phyloP scores from a whole-genome alignment of 2,888 invertebrate genomes.

The Palloptera scutellata region DNA sequence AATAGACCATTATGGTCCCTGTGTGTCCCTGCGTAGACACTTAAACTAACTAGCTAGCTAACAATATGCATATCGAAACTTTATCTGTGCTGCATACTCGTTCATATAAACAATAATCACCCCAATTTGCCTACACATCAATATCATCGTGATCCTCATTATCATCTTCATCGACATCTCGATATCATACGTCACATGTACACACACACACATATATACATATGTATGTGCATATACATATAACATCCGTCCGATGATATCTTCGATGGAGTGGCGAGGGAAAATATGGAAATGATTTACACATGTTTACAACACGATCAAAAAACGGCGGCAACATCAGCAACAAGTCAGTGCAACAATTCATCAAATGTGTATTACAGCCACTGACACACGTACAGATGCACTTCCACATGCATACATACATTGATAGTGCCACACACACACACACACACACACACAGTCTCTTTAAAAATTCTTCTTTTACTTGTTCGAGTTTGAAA shows the following conservation, averaged over 20 bases:
- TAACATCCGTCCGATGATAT: conserved; percentile 20
- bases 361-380: conserved; percentile 26
- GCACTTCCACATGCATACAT: background rate
- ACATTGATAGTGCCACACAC: background rate
- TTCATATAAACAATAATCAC: no score
- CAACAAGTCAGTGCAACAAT: conserved; percentile 32
- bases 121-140: no score
- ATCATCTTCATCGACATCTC: conserved; percentile 19
- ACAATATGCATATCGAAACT: no score
- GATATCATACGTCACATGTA: conserved; percentile 11
- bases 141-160: no score
- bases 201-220: conserved; percentile 17
- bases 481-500: conserved; percentile 4
- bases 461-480: background rate
- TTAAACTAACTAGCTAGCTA: no score
- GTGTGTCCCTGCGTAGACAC: no score
- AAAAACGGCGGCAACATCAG: conserved; percentile 31
- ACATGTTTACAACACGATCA: conserved; percentile 55
- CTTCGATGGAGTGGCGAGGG: conserved; percentile 20
- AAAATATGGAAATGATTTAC: conserved; percentile 54
- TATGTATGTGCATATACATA: no score
- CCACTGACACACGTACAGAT: background rate
- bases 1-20: no score
- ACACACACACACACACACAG: background rate
- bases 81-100: no score